Conservation (phyloP, 1,140 invertebrate species). For the Brachionus calyciflorus region DNA sequence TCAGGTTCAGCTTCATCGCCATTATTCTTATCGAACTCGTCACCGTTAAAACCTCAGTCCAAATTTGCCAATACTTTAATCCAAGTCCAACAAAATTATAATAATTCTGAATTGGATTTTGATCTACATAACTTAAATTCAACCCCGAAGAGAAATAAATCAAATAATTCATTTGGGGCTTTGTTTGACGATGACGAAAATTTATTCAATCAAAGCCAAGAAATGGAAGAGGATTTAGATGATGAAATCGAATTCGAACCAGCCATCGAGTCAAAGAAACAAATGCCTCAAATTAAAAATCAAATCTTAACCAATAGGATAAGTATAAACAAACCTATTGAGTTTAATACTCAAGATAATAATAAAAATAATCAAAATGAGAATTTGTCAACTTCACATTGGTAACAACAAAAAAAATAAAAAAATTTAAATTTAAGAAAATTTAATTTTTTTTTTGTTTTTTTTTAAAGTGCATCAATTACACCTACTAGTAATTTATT, state of each 20-base stretch:
- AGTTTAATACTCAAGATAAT: not conserved
- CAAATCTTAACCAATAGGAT: not conserved
- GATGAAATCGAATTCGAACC: too few species aligned
- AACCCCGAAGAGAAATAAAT: not conserved
- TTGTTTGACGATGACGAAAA: not conserved
- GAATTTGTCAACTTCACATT: too few species aligned
- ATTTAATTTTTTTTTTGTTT: not conserved
- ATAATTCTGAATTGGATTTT: not conserved
- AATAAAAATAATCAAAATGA: too few species aligned
- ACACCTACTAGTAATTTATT: conserved; percentile 27
- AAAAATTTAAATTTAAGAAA: too few species aligned
- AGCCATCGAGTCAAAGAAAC: not conserved
- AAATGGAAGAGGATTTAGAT: conserved; percentile 1
- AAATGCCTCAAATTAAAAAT: not conserved
- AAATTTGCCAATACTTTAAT: not conserved
- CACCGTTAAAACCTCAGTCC: not conserved
- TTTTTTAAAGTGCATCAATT: conserved; percentile 1
- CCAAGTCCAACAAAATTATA: not conserved
- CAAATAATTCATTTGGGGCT: not conserved
- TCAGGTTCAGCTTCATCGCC: not conserved
- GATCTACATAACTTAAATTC: not conserved
- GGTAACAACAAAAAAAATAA: too few species aligned
- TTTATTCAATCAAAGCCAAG: not conserved
- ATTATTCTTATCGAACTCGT: too few species aligned
- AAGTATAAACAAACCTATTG: not conserved